These are phyloP conservation scores for Mionectes olivaceus DNA, from an alignment of 2,797 vertebrate species.

Conservation along the genomic window DNA sequence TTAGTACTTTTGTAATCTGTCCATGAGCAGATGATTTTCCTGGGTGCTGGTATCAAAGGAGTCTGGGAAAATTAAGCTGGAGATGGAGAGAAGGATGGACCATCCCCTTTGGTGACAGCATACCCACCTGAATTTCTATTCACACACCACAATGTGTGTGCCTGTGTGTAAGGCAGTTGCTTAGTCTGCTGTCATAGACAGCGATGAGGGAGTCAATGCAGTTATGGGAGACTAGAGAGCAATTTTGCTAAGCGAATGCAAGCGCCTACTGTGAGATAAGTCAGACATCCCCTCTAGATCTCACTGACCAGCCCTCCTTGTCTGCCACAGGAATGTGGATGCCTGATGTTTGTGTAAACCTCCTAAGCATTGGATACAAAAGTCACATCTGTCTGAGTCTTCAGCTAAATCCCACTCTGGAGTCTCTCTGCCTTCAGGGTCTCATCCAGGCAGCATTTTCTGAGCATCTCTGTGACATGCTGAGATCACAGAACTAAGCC, in stretches of 20 bases:
- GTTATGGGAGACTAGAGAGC: background rate
- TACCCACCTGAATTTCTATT: background rate
- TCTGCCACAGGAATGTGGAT: background rate
- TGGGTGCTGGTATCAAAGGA: background rate
- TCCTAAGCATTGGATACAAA: accelerated
- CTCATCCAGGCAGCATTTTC: background rate
- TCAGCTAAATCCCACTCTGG: background rate
- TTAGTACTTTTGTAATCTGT: background rate
- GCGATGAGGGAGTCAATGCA: background rate
- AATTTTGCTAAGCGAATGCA: background rate
- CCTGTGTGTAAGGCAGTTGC: background rate
- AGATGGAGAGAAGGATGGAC: background rate
- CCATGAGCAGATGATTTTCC: background rate
- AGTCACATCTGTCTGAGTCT: background rate
- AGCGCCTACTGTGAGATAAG: background rate
- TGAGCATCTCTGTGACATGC: background rate
- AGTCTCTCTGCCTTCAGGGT: background rate
- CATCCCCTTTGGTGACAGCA: background rate
- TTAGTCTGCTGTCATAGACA: background rate
- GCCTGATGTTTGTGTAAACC: background rate
- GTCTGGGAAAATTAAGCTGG: background rate
- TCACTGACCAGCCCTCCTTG: background rate
- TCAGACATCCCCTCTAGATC: background rate
- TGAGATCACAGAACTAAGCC: background rate
- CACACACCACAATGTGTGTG: background rate